Evolutionary conservation across 2,113 vertebrate species (phyloP).

Genomic region (Herpailurus yagouaroundi): DNA sequence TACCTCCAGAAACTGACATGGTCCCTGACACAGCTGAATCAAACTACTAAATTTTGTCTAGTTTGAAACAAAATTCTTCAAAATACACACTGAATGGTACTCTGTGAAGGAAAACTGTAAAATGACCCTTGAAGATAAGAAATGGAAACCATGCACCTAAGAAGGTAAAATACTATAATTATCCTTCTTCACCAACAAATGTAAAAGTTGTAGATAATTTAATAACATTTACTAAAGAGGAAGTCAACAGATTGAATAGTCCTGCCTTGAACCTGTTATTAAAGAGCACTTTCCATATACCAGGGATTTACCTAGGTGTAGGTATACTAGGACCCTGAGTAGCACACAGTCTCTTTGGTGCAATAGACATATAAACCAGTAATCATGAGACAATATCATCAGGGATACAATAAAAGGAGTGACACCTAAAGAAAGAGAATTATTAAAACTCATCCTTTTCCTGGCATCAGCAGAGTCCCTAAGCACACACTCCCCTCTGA

Average conservation of each 20-base stretch:
- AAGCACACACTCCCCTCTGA: conserved; percentile 5
- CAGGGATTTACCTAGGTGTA: not conserved
- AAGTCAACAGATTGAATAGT: conserved; percentile 25
- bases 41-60: conserved; percentile 4
- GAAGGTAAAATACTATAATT: not conserved
- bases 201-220: not conserved
- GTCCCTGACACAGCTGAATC: not conserved
- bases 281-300: not conserved
- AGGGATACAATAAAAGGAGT: not conserved
- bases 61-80: conserved; percentile 34
- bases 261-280: not conserved
- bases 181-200: not conserved
- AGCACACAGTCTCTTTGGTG: not conserved
- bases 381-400: not conserved
- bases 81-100: not conserved
- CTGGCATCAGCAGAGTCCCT: conserved; percentile 27
- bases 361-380: not conserved
- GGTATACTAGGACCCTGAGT: not conserved
- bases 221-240: not conserved
- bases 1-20: not conserved
- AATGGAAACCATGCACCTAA: not conserved
- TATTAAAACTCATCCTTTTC: conserved; percentile 35
- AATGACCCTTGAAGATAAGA: not conserved
- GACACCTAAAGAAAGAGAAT: conserved; percentile 40
- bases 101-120: not conserved